Evolutionary conservation across 2,888 invertebrate genomes (phyloP), one percentile per base, ranked within the genome.

Genomic region (Emmelina monodactyla): DNA sequence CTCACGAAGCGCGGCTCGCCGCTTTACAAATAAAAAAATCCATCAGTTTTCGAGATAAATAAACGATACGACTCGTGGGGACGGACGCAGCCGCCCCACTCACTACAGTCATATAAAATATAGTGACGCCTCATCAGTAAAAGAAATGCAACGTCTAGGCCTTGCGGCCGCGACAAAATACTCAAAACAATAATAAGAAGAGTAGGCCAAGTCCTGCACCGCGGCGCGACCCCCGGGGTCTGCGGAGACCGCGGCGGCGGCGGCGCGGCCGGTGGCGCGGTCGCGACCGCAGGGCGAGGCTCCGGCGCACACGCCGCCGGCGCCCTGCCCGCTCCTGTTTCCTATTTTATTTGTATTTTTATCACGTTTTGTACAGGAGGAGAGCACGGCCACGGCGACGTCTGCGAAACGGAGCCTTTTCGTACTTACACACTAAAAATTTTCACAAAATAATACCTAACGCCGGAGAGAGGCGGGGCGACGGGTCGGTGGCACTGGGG

Each of bases 381-480:
- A 12, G 40, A 51, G 49, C 46, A 41, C 43, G 43, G 48, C 44
- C 42, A 44, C 43, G 44, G 41, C 47, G 49, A 41, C 45, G 52
- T 45, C 50, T 55, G 48, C 53, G 49, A 45, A n/a, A 43, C 44
- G 42, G 46, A 44, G 39, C 38, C 42, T 19, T 14, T 54, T 60
- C 58, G 54, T 58, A 58, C 78, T 75, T 78, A 76, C 43, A 68
- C 71, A 76, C 76, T 76, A 78, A 73, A 29, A 76, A 75, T 76
- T 78, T 76, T 73, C 72, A 66, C 71, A 76, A 76, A 78, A 76
- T 78, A 78, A 78, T 78, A 78, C 73, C 78, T 75, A 73, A 72
- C 72, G 72, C 72, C 72, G 70, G 72, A 76, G 25, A 25, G n/a
- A n/a, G n/a, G n/a, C n/a, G n/a, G n/a, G n/a, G n/a, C n/a, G n/a